A percentile compares a stretch with the other conserved stretches of the same genome.
phyloP scores from a whole-genome alignment of 2,888 invertebrate genomes.

The Drosophila melanosoma region DNA sequence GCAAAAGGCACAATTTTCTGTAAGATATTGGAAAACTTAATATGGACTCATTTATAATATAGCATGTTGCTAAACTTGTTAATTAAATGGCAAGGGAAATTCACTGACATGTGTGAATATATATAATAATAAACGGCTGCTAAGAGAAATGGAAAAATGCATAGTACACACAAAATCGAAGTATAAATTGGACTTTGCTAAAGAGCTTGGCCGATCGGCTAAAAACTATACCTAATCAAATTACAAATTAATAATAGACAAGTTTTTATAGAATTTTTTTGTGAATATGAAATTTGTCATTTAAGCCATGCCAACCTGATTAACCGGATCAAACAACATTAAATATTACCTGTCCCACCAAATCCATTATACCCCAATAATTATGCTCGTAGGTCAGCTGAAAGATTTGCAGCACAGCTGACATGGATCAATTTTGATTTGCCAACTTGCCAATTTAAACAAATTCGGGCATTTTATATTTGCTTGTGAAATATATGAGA shows the following conservation, averaged over 20 bases:
- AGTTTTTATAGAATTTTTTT: neutral
- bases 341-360: conserved; percentile 38
- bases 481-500: conserved; percentile 51
- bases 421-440: conserved; percentile 51
- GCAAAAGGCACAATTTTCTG: conserved; percentile 57
- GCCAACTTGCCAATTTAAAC: conserved; percentile 50
- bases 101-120: neutral
- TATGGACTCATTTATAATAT: neutral
- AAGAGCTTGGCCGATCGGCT: neutral
- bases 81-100: neutral
- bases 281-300: neutral
- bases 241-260: neutral
- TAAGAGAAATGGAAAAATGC: neutral
- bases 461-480: conserved; percentile 63
- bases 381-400: conserved; percentile 59
- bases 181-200: neutral
- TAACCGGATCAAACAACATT: neutral
- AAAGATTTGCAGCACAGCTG: conserved; percentile 55
- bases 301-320: neutral
- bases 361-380: conserved; percentile 33
- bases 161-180: neutral
- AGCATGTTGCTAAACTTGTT: neutral
- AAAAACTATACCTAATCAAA: neutral
- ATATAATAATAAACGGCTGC: neutral
- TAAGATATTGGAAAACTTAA: neutral